These are phyloP conservation scores for Oryzias woworae DNA, from an alignment of 2,113 vertebrate genomes.

Conservation along the genomic window DNA sequence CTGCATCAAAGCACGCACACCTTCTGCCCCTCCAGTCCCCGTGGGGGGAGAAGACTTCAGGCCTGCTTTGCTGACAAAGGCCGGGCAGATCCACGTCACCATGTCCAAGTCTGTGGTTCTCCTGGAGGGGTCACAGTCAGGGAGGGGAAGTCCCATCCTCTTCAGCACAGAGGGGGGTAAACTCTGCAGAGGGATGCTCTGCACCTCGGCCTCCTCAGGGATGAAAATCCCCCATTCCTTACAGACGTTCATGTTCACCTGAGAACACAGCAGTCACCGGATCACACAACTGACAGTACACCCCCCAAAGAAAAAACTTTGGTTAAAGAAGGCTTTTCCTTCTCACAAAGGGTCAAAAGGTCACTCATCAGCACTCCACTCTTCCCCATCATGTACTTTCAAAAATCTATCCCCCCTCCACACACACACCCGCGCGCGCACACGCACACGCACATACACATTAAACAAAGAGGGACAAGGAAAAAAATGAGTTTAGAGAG, in stretches of 20 bases:
- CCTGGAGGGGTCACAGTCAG: neutral
- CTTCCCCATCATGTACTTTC: too few species aligned
- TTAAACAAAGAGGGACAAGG: too few species aligned
- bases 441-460: too few species aligned
- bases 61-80: conserved; percentile 28
- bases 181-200: conserved; percentile 29
- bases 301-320: neutral
- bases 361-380: neutral
- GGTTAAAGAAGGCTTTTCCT: too few species aligned
- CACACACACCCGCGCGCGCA: too few species aligned
- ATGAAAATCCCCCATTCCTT: conserved; percentile 49
- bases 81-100: conserved; percentile 55
- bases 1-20: neutral
- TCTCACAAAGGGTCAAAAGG: too few species aligned
- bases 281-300: neutral
- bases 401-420: too few species aligned
- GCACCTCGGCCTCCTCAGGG: conserved; percentile 54
- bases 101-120: conserved; percentile 2
- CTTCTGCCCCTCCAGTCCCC: neutral
- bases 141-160: conserved; percentile 21
- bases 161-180: conserved; percentile 31
- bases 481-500: too few species aligned
- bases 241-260: conserved; percentile 26
- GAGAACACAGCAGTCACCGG: neutral
- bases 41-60: neutral